These are phyloP conservation scores for Macroteleia sp. DNA, from an alignment of 2,888 invertebrate species.

Conservation along the genomic window DNA sequence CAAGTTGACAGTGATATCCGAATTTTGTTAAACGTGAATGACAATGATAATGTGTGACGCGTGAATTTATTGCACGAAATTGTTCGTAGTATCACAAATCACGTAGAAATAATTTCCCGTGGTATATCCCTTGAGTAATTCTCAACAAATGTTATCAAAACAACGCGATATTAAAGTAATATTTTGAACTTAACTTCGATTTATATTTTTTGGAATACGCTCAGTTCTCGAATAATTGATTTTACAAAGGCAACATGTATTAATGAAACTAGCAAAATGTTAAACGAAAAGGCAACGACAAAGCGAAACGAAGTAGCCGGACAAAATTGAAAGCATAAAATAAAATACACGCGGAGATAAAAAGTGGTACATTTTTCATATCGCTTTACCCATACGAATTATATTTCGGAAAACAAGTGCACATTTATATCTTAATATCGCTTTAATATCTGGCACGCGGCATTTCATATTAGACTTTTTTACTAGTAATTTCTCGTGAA, in stretches of 20 bases:
- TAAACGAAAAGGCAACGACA: too few species aligned
- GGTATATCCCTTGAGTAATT: conserved; percentile 10
- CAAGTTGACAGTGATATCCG: too few species aligned
- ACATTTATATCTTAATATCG: conserved; percentile 17
- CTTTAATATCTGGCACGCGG: conserved; percentile 23
- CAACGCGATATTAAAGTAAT: conserved; percentile 25
- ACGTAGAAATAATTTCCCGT: conserved; percentile 21
- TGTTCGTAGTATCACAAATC: conserved; percentile 16
- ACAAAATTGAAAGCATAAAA: too few species aligned
- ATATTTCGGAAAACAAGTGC: conserved; percentile 5
- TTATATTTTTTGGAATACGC: background rate
- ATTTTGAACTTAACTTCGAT: conserved; percentile 14
- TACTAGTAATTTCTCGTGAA: conserved; percentile 9
- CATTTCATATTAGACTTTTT: conserved; percentile 29
- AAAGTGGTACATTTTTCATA: background rate
- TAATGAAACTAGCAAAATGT: too few species aligned
- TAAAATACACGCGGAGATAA: too few species aligned
- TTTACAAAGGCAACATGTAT: background rate
- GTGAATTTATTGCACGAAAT: conserved; percentile 2
- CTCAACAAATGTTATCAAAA: conserved; percentile 13
- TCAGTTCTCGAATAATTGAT: background rate
- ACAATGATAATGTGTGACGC: background rate
- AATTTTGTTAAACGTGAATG: background rate
- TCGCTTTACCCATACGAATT: background rate
- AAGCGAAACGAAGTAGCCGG: too few species aligned